These are phyloP conservation scores for Helicorthomorpha holstii DNA, from an alignment of 1,140 invertebrate genomes.

Conservation along the genomic window DNA sequence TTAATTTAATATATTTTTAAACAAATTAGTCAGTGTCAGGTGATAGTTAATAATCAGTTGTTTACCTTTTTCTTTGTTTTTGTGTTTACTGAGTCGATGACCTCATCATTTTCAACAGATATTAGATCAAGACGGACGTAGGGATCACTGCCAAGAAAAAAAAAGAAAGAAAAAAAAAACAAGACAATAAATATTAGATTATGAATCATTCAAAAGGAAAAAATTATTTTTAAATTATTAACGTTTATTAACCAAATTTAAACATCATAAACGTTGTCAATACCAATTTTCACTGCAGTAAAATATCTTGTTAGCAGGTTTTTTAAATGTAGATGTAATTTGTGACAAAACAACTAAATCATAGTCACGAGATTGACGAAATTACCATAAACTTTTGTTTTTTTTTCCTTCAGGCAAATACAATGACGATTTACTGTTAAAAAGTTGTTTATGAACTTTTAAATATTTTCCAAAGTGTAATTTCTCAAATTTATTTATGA, in stretches of 20 bases:
- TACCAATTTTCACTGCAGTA: no score
- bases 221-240: no score
- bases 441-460: no score
- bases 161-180: slow-evolving; percentile 9
- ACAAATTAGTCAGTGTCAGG: neutral
- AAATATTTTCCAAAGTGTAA: no score
- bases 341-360: neutral
- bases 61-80: slow-evolving; percentile 88
- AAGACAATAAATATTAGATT: neutral
- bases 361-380: no score
- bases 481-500: no score
- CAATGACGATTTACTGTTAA: no score
- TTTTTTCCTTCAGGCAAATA: no score
- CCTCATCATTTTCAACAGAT: slow-evolving; percentile 60
- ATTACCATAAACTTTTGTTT: no score
- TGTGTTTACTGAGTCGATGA: slow-evolving; percentile 78
- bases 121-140: slow-evolving; percentile 87
- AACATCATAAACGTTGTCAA: no score
- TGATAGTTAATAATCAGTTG: slow-evolving; percentile 3
- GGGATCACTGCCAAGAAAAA: slow-evolving; percentile 58
- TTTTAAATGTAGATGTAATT: neutral
- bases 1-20: slow-evolving; percentile 8
- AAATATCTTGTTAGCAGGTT: neutral
- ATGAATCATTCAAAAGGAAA: neutral
- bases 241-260: no score